Percentiles rank a stretch among this genome's conserved stretches.
These are phyloP conservation scores for Pyrocephalus nanus DNA, from an alignment of 2,797 vertebrate genomes.

Conservation along the genomic window DNA sequence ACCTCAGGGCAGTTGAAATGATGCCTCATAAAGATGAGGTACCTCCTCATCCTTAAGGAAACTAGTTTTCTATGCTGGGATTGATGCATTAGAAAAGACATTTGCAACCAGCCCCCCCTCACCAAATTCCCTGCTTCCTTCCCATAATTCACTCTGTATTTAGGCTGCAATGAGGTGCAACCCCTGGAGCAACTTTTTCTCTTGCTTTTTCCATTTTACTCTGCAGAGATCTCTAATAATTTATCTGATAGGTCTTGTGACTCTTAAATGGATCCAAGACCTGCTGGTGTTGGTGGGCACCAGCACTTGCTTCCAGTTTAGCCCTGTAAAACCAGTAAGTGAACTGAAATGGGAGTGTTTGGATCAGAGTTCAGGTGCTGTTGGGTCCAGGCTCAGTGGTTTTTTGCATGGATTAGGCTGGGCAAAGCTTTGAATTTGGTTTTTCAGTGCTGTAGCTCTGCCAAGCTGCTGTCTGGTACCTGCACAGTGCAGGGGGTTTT, in stretches of 20 bases:
- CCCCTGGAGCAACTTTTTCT: not conserved
- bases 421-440: not conserved
- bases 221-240: not conserved
- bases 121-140: not conserved
- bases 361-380: not conserved
- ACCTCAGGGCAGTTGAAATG: not conserved
- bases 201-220: not conserved
- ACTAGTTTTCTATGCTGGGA: not conserved
- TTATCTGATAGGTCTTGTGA: not conserved
- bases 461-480: not conserved
- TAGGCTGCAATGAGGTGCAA: not conserved
- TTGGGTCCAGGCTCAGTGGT: not conserved
- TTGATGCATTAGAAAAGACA: not conserved
- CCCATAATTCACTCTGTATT: fast-evolving
- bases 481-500: not conserved
- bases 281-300: not conserved
- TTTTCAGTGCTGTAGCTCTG: not conserved
- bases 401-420: not conserved
- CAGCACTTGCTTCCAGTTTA: not conserved
- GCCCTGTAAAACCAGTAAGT: not conserved
- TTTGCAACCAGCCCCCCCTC: not conserved
- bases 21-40: no score
- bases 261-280: not conserved
- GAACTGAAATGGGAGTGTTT: not conserved
- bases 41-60: not conserved